A percentile compares a stretch with the other conserved stretches of the same genome.
Conservation (phyloP, 1,140 invertebrate species). For the Drosophila quadrilineata region DNA sequence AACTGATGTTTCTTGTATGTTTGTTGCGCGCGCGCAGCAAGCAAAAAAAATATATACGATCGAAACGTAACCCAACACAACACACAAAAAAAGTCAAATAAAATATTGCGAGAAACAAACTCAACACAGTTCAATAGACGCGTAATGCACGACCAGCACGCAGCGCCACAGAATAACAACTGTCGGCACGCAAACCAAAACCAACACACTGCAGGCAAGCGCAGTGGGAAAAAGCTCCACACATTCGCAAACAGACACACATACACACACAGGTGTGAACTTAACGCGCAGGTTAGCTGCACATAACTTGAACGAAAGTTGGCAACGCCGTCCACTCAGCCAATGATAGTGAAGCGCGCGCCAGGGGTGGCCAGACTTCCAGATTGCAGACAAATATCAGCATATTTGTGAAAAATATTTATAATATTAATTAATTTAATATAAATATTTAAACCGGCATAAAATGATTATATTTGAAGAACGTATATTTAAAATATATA, state of each 20-base stretch:
- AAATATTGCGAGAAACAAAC: constrained; percentile 6
- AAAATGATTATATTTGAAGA: neutral
- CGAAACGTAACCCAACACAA: constrained; percentile 17
- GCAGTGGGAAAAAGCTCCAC: constrained; percentile 46
- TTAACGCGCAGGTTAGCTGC: constrained; percentile 8
- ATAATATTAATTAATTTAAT: neutral
- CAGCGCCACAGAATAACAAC: constrained; percentile 50
- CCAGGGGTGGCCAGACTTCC: neutral
- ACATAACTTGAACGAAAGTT: too few species aligned
- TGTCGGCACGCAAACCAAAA: constrained; percentile 29
- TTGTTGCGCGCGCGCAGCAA: constrained; percentile 37
- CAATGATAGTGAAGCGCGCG: neutral
- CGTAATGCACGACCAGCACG: constrained; percentile 58
- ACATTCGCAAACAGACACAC: constrained; percentile 1
- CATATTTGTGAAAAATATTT: neutral
- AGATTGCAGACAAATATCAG: constrained; percentile 21
- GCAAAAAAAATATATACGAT: constrained; percentile 3
- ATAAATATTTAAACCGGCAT: neutral
- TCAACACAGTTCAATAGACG: constrained; percentile 23
- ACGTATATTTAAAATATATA: too few species aligned
- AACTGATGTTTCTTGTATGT: neutral
- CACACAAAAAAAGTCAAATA: constrained; percentile 31
- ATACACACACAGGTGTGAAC: constrained; percentile 1
- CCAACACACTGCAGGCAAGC: constrained; percentile 43
- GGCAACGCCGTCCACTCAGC: too few species aligned